These are phyloP conservation scores for Catotricha subobsoleta DNA, from an alignment of 2,888 invertebrate genomes.

Conservation along the genomic window DNA sequence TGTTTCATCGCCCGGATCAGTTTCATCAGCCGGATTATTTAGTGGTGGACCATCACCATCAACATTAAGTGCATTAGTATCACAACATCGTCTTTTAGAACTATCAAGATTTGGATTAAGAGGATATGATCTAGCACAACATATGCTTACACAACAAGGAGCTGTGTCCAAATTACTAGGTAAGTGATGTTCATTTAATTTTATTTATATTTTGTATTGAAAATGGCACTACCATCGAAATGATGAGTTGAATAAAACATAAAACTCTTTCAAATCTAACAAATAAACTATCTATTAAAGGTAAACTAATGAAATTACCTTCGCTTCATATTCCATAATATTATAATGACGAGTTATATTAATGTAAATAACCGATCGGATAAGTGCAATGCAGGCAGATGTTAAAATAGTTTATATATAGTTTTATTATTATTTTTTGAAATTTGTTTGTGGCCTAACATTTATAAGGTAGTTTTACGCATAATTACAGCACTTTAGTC, in stretches of 20 bases:
- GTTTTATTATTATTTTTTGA: too few relatives aligned
- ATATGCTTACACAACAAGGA: conserved; percentile 79
- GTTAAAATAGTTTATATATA: too few relatives aligned
- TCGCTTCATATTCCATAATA: too few relatives aligned
- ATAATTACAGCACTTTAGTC: conserved; percentile 4
- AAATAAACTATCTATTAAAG: too few relatives aligned
- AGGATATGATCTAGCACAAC: conserved; percentile 80
- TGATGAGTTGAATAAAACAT: too few relatives aligned
- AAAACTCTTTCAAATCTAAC: not conserved
- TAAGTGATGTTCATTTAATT: conserved; percentile 32
- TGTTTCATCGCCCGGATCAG: conserved; percentile 21
- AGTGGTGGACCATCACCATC: conserved; percentile 32
- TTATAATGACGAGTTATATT: too few relatives aligned
- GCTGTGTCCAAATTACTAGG: conserved; percentile 80
- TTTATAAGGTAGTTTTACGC: too few relatives aligned
- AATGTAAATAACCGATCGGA: too few relatives aligned
- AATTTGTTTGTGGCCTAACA: too few relatives aligned
- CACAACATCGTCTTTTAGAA: conserved; percentile 64
- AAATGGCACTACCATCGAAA: too few relatives aligned
- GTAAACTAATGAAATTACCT: too few relatives aligned
- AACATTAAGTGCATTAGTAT: conserved; percentile 51
- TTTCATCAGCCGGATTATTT: conserved; percentile 26
- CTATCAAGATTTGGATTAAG: conserved; percentile 62
- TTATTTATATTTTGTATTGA: not conserved
- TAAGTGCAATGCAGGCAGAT: too few relatives aligned